phyloP scores from a whole-genome alignment of 2,797 vertebrate genomes.

The Hipposideros larvatus region DNA sequence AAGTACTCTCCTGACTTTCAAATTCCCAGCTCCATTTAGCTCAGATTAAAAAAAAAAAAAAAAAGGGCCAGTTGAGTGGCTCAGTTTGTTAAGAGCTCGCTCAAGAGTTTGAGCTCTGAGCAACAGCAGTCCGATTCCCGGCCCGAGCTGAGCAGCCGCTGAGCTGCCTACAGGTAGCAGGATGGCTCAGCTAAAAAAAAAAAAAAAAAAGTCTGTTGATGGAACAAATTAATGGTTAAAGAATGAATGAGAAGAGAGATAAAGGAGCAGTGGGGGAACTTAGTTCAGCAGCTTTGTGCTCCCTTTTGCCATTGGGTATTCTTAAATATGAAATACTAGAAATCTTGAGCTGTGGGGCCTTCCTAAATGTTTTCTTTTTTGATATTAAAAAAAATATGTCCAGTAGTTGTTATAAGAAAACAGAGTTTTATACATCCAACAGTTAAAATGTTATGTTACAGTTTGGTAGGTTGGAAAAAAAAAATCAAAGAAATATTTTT shows the following conservation, averaged over 20 bases:
- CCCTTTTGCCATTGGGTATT: background rate
- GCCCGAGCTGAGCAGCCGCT: too few relatives aligned
- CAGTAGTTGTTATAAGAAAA: background rate
- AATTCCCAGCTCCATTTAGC: background rate
- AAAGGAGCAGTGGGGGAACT: background rate
- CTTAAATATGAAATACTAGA: slow-evolving; percentile 16
- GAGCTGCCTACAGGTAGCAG: too few relatives aligned
- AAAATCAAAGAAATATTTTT: slow-evolving; percentile 11
- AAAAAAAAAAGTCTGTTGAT: background rate
- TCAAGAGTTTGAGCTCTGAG: too few relatives aligned
- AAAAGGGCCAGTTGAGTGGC: background rate
- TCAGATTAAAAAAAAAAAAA: background rate
- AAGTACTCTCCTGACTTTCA: background rate
- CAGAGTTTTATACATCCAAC: background rate
- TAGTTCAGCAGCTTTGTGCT: background rate
- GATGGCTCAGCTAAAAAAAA: background rate
- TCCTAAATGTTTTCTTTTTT: background rate
- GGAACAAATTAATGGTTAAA: background rate
- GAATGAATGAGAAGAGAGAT: background rate
- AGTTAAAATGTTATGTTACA: slow-evolving; percentile 13
- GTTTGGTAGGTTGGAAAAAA: background rate
- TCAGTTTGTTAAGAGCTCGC: too few relatives aligned
- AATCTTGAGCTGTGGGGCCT: background rate
- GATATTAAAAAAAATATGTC: background rate
- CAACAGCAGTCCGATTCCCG: too few relatives aligned